A percentile compares a stretch with the other conserved stretches of the same genome.
Evolutionary conservation across 2,888 invertebrate genomes (phyloP).

Genomic region (Hirtodrosophila cameraria): DNA sequence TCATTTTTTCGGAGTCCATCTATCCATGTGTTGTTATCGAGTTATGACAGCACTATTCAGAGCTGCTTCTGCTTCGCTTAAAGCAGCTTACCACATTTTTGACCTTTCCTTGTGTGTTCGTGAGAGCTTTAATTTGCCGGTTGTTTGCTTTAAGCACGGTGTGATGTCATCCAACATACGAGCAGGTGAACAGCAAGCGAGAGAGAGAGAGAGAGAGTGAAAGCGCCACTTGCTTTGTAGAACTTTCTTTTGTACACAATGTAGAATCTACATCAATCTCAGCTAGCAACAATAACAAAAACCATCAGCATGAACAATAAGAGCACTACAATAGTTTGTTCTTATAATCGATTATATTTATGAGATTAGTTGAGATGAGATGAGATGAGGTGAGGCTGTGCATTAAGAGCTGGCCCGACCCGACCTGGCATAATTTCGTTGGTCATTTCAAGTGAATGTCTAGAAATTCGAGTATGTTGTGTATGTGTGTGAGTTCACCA

Average conservation of each 20-base stretch:
- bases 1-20: too few species aligned
- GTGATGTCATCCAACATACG: conserved; percentile 71
- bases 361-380: conserved; percentile 25
- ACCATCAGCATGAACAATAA: conserved; percentile 6
- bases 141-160: conserved; percentile 35
- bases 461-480: conserved; percentile 54
- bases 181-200: conserved; percentile 1
- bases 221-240: conserved; percentile 55
- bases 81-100: conserved; percentile 25
- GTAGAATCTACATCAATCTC: conserved; percentile 27
- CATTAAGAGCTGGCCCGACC: conserved; percentile 16
- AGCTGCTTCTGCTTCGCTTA: conserved; percentile 36
- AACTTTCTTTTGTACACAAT: conserved; percentile 43
- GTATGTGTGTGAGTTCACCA: conserved; percentile 3
- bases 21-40: too few species aligned
- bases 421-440: conserved; percentile 28
- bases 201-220: background rate
- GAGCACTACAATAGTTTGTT: conserved; percentile 19
- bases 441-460: conserved; percentile 59
- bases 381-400: conserved; percentile 19
- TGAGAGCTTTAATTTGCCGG: conserved; percentile 66
- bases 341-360: conserved; percentile 51
- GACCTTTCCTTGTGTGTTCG: conserved; percentile 39
- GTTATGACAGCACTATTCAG: too few species aligned
- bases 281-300: conserved; percentile 10